Evolutionary conservation across 2,888 invertebrate genomes (phyloP), one percentile per base, ranked within the genome.

Genomic region (Ptychoptera contaminata): DNA sequence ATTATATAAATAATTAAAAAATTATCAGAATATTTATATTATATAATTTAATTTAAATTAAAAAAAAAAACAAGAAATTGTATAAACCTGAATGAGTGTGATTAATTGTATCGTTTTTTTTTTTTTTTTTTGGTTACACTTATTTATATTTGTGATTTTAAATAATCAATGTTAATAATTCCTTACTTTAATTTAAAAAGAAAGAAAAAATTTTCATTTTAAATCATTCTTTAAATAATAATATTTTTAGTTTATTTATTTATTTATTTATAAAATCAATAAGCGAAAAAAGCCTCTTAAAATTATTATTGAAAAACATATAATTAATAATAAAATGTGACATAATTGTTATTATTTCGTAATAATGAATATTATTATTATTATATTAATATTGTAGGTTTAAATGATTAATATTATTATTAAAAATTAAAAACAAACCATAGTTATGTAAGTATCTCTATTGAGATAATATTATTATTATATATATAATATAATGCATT

Each of bases 401-500:
- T 23, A 5, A 23, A 23, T 23, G 3, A 23, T 23, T 5, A 23
- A 23, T 5, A 23, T 23, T 5, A 23, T 5, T 5, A 23, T 23
- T 23, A 23, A 23, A 23, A 23, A 23, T 5, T 12, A 36, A 12
- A 12, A 36, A 36, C 8, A 12, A 36, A 36, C 12, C 12, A 4
- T 32, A 11, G n/a, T 9, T 11, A 40, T 15, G 15, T 40, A 32
- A 31, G 23, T 23, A 12, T 42, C 42, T 42, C 42, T 42, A 42
- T 42, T 42, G 42, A 42, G 42, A 42, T 42, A 23, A 42, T 35
- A 35, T 23, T 23, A 16, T 42, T 23, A 36, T 36, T 36, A 36
- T 36, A 36, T 12, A 36, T 36, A 23, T 23, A 23, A 23, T 12
- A 36, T 2, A 12, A 36, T 4, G 11, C 12, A 36, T 12, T 36